Evolutionary conservation across 2,888 invertebrate species (phyloP), one percentile per base, ranked within the genome.

Genomic region (Dryobotodes eremita): DNA sequence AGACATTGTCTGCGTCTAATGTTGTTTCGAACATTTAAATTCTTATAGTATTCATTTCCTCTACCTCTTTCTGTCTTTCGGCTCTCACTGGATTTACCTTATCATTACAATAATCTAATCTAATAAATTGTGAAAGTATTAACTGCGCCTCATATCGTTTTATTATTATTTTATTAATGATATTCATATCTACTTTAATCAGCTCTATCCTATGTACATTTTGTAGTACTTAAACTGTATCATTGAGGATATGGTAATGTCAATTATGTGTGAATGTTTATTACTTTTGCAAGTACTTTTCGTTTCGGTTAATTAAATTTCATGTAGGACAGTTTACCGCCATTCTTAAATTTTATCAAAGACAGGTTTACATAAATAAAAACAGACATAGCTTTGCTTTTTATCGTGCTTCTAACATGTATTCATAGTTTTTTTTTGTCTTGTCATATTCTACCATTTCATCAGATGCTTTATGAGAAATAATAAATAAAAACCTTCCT

Each of bases 141-240:
- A 82, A 59, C 61, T 61, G 17, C 10, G 46, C 11, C 53, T 57
- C 42, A 46, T 86, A 69, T 61, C 10, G 50, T 26, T 72, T 76
- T 72, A 77, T 77, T 76, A 36, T 65, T 36, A 61, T 71, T 80
- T 74, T n/a, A 65, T 72, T 76, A 31, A 85, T 71, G 20, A 36
- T 55, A 71, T 77, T 77, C 53, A 50, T 70, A 61, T 65, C 61
- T 46, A 55, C 1, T 69, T 57, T 85, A 72, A 82, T 86, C 13
- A 73, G n/a, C 26, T 59, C 17, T 70, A n/a, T 46, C 17, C 17
- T 66, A 50, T 53, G n/a, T 66, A 71, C 61, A 57, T 74, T 70
- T 53, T 71, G 36, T 55, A 23, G 82, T 64, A 48, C 50, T 36
- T 69, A 55, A 65, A 65, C 17, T 46, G 15, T 59, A 26, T 82